These are phyloP conservation scores for Embidobia sp. DNA, from an alignment of 2,888 invertebrate genomes.

Conservation along the genomic window DNA sequence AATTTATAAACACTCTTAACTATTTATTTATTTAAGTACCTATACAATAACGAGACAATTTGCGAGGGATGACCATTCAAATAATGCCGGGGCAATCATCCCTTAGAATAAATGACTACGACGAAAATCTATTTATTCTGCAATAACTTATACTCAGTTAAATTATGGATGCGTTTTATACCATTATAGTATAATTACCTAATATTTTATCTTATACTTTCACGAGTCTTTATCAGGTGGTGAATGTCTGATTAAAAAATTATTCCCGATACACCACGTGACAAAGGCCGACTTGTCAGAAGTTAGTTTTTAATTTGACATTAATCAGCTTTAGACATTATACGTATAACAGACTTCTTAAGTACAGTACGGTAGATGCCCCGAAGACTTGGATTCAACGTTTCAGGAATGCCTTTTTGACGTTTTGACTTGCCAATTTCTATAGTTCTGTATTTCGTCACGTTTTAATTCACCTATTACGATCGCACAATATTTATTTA, in stretches of 20 bases:
- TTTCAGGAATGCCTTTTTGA: constrained; percentile 74
- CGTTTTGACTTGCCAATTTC: constrained; percentile 11
- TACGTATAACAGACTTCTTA: constrained; percentile 46
- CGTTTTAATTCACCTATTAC: too few relatives aligned
- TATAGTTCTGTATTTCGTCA: constrained; percentile 11
- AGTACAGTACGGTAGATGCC: constrained; percentile 61
- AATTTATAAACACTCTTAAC: constrained; percentile 3
- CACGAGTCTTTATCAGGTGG: constrained; percentile 18
- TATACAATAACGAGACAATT: constrained; percentile 2
- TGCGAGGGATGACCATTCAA: neutral
- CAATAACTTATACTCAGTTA: constrained; percentile 49
- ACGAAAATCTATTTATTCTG: constrained; percentile 40
- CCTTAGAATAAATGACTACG: constrained; percentile 18
- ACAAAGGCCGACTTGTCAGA: constrained; percentile 44
- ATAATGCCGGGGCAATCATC: neutral
- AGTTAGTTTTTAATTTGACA: constrained; percentile 63
- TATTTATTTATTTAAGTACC: constrained; percentile 42
- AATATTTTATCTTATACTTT: constrained; percentile 9
- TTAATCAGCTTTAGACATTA: constrained; percentile 49
- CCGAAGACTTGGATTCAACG: constrained; percentile 80
- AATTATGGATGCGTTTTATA: constrained; percentile 26
- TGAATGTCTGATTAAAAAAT: neutral
- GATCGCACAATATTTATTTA: too few relatives aligned
- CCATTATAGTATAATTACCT: constrained; percentile 7
- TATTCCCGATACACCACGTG: constrained; percentile 4